Percentiles rank a stretch among this genome's conserved stretches.
Conservation (phyloP, 1,140 invertebrate species). For the Andricus grossulariae region DNA sequence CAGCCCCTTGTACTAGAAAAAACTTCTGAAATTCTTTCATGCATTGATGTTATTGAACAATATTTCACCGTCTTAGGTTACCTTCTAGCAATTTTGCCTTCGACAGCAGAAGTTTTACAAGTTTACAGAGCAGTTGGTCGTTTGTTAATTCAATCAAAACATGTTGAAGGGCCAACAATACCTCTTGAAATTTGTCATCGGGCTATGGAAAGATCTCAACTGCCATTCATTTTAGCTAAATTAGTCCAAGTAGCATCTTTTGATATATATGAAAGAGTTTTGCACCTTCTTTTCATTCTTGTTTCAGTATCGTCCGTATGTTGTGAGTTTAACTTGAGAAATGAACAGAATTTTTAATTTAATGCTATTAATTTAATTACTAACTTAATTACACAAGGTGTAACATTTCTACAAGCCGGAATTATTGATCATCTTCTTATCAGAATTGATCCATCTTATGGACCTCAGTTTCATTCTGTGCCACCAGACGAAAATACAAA, state of each 20-base stretch:
- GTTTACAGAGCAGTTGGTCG: conserved; percentile 45
- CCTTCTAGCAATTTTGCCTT: conserved; percentile 52
- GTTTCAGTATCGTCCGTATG: conserved; percentile 48
- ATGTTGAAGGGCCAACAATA: conserved; percentile 33
- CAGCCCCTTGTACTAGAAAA: conserved; percentile 51
- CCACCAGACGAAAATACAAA: conserved; percentile 37
- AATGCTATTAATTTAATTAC: conserved; percentile 29
- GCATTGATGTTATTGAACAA: conserved; percentile 43
- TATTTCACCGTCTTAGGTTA: conserved; percentile 62
- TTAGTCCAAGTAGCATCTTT: conserved; percentile 43
- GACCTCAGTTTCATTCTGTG: conserved; percentile 29
- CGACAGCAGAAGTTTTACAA: conserved; percentile 38
- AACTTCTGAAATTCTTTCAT: conserved; percentile 50
- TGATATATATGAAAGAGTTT: conserved; percentile 45
- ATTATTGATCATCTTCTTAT: conserved; percentile 55
- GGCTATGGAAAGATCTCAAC: conserved; percentile 55
- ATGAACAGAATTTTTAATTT: neutral
- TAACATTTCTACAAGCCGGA: conserved; percentile 57
- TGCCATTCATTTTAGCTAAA: conserved; percentile 52
- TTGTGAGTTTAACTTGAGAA: conserved; percentile 52
- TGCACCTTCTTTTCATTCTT: conserved; percentile 53
- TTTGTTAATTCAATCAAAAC: conserved; percentile 45
- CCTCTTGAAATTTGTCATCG: conserved; percentile 48
- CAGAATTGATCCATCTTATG: conserved; percentile 54
- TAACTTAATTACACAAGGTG: conserved; percentile 47